Evolutionary conservation across 2,797 vertebrate genomes (phyloP), one percentile per base, ranked within the genome.

Genomic region (Pachyuromys duprasi): DNA sequence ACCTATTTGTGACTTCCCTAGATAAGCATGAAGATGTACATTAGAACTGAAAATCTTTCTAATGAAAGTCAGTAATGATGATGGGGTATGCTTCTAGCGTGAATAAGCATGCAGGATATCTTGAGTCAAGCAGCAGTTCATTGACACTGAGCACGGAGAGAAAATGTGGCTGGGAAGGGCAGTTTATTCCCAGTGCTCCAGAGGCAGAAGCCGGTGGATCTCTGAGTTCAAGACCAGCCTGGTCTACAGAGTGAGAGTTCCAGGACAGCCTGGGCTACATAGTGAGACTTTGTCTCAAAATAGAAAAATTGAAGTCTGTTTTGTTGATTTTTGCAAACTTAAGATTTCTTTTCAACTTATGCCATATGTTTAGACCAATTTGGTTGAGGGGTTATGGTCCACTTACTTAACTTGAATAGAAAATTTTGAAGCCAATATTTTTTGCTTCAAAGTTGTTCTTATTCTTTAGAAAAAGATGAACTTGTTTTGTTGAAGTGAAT

Each of bases 401-500:
- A 55, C 86, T 87, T 90, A 94, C 45, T 89, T 80, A 55, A 91
- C 17, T 22, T 67, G 36, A 65, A 69, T 20, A 49, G 75, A 87
- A 88, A 89, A 42, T n/a, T 91, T 93, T 89, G 36, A 65, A 97
- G 86, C 14, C 42, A 84, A 67, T 80, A 57, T 67, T 86, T 95
- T 67, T 67, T 36, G 49, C 69, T 53, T 89, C 55, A 20, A 79
- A 93, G 33, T 80, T 80, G 67, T 72, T 39, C 12, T 89, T 67
- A 33, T 53, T 90, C 69, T 39, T 78, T 74, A 72, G 72, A 94
- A 93, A 81, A 89, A 79, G 55, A 86, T 81, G n/a, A 86, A 55
- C 0, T 18, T 65, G 13, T 57, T 93, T 82, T 81, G 53, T 67
- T 69, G 36, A 53, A 57, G 17, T 76, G 3, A 79, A 79, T 78